Evolutionary conservation across 2,797 vertebrate genomes (phyloP).

Genomic region (Paguma larvata): DNA sequence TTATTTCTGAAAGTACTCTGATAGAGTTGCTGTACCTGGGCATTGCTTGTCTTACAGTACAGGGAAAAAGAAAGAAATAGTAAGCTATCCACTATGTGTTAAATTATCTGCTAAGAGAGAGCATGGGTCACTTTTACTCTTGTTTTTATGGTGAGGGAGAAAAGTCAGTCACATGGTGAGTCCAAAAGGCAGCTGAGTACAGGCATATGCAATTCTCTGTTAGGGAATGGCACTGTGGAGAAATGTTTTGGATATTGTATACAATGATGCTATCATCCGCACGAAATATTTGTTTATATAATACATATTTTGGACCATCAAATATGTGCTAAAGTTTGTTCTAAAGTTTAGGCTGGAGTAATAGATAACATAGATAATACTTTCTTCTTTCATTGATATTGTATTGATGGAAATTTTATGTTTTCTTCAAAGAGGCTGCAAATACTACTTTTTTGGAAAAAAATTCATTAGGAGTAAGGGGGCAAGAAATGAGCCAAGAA

Average conservation of each 20-base stretch:
- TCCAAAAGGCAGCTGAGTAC: background rate
- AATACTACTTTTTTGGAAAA: background rate
- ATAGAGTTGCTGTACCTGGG: background rate
- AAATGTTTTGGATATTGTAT: background rate
- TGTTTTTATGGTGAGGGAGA: background rate
- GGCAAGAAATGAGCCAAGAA: background rate
- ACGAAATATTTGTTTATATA: background rate
- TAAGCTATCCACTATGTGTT: background rate
- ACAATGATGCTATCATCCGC: background rate
- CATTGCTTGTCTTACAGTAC: background rate
- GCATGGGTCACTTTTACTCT: background rate
- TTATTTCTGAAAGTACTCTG: background rate
- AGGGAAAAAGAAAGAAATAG: background rate
- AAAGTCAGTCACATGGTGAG: background rate
- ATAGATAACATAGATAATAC: background rate
- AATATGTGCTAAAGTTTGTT: background rate
- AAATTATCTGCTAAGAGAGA: background rate
- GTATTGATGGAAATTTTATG: background rate
- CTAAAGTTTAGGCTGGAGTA: background rate
- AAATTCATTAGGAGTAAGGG: background rate
- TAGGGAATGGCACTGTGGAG: too few species aligned
- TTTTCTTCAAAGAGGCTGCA: background rate
- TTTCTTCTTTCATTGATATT: background rate
- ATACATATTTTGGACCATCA: background rate
- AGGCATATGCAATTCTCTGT: background rate